A percentile compares a stretch with the other conserved stretches of the same genome.
Evolutionary conservation across 2,113 vertebrate species (phyloP).

Genomic region (Epinephelus cyanopodus): DNA sequence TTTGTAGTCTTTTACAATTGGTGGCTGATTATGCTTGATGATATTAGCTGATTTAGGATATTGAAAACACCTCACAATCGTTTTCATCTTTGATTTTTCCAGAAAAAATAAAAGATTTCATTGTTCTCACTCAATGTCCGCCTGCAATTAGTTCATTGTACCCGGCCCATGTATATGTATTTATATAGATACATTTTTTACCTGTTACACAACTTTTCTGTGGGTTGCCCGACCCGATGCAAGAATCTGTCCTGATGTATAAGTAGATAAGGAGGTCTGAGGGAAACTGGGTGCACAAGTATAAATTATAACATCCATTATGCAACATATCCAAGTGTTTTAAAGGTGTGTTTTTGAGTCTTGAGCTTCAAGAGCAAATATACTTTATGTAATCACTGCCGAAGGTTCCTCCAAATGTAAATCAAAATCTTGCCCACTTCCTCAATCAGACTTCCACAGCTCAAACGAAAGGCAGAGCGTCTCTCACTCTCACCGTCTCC

Average conservation of each 20-base stretch:
- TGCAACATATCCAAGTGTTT: constrained; percentile 18
- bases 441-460: constrained; percentile 29
- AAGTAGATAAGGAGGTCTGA: not conserved
- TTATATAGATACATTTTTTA: too few species aligned
- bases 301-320: constrained; percentile 17
- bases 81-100: too few species aligned
- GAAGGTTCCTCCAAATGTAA: constrained; percentile 31
- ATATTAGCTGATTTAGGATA: too few species aligned
- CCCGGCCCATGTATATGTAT: too few species aligned
- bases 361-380: constrained; percentile 22
- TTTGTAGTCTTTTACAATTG: too few species aligned
- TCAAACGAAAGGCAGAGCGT: constrained; percentile 40
- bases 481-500: not conserved
- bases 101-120: too few species aligned
- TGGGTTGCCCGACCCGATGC: too few species aligned
- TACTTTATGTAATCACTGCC: constrained; percentile 28
- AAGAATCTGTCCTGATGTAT: not conserved
- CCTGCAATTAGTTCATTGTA: too few species aligned
- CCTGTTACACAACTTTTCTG: too few species aligned
- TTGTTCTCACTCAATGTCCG: too few species aligned
- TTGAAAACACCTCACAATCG: too few species aligned
- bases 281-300: not conserved
- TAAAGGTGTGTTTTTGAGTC: constrained; percentile 11
- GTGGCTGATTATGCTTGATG: too few species aligned
- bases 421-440: constrained; percentile 10